Percentiles rank a stretch among this genome's conserved stretches.
Conservation (phyloP, 2,113 vertebrate genomes). For the Lontra canadensis region DNA sequence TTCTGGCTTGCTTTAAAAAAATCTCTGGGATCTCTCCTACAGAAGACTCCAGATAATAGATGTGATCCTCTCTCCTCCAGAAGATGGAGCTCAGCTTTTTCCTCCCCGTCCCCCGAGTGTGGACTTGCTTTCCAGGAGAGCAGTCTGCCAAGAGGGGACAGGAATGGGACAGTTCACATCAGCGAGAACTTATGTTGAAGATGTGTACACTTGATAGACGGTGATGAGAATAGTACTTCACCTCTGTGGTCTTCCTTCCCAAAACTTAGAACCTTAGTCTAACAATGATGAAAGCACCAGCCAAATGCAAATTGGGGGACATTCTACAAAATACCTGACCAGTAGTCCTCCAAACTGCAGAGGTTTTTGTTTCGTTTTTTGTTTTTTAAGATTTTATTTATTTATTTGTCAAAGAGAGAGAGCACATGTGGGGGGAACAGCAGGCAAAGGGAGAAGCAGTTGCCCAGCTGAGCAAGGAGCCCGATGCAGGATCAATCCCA, state of each 20-base stretch:
- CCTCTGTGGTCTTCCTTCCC: background rate
- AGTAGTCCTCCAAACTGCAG: background rate
- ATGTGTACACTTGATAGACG: accelerated
- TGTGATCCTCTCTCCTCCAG: background rate
- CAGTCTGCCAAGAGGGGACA: background rate
- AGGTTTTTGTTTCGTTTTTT: background rate
- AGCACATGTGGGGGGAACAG: background rate
- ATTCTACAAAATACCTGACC: background rate
- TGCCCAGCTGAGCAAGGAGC: background rate
- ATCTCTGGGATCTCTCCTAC: background rate
- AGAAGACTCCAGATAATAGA: background rate
- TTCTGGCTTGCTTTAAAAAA: conserved; percentile 24
- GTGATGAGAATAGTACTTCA: background rate
- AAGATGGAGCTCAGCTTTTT: background rate
- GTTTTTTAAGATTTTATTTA: background rate
- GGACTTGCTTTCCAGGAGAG: background rate
- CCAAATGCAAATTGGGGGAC: background rate
- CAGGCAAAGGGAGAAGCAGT: background rate
- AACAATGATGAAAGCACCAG: background rate
- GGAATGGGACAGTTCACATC: background rate
- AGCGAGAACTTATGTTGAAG: background rate
- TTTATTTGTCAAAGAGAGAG: background rate
- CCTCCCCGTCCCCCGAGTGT: background rate
- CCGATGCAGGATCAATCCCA: background rate
- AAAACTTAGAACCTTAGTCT: background rate